These are phyloP conservation scores for Theristicus caerulescens DNA, from an alignment of 2,113 vertebrate genomes.

Conservation along the genomic window DNA sequence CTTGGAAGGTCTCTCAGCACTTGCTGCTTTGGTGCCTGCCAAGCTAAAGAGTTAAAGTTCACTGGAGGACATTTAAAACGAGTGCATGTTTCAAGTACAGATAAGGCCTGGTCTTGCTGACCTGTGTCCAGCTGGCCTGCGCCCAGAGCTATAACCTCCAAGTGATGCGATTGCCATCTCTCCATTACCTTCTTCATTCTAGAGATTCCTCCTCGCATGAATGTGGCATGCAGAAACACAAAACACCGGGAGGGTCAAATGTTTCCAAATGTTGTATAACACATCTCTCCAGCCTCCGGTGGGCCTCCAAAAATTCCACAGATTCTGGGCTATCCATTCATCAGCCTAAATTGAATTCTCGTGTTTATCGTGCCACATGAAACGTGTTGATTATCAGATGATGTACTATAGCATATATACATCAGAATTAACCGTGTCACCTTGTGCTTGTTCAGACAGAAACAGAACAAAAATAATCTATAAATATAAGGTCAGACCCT, in stretches of 20 bases:
- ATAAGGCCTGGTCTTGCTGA: not conserved
- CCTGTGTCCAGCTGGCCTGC: not conserved
- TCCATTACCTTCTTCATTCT: not conserved
- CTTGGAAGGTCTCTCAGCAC: not conserved
- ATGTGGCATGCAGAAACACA: not conserved
- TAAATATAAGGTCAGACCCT: not conserved
- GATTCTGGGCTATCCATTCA: slow-evolving; percentile 47
- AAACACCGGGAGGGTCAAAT: not conserved
- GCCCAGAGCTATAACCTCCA: not conserved
- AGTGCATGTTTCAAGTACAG: not conserved
- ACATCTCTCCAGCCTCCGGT: not conserved
- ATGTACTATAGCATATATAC: not conserved
- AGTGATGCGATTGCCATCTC: not conserved
- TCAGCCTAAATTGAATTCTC: slow-evolving; percentile 35
- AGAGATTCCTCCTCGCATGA: not conserved
- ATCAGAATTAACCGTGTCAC: slow-evolving; percentile 13
- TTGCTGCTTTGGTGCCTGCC: not conserved
- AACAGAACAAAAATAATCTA: not conserved
- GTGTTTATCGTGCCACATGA: not conserved
- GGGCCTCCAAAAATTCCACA: slow-evolving; percentile 24
- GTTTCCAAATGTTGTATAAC: not conserved
- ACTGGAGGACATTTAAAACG: slow-evolving; percentile 3
- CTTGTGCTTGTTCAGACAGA: not conserved
- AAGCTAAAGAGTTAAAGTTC: slow-evolving; percentile 13
- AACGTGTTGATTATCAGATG: slow-evolving; percentile 3